Base-by-base conservation (phyloP, 2,888 invertebrate genomes). In the Stenchaetothrips biformis region DNA sequence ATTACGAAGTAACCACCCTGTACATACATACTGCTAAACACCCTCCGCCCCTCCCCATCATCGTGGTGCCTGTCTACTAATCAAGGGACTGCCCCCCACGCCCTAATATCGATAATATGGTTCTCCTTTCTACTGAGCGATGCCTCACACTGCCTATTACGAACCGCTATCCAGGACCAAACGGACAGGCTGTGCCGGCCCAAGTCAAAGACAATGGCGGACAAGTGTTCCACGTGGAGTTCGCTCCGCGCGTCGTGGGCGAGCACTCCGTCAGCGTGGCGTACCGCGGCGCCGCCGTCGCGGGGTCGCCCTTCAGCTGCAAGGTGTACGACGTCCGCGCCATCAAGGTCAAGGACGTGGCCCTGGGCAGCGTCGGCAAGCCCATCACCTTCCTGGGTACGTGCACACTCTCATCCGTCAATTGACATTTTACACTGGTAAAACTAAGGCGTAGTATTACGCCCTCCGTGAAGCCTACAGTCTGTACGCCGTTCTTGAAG, bases 291-390 rank as follows among this genome's bases (percentile, higher is more conserved):
- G 87, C 91, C 84, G 93, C 96, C 16, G 94, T 97, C 82, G 93
- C 93, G 37, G 97, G 97, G 78, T 97, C 96, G 86, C 98, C 98
- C 7, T 98, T 97, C 87, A 93, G 95, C 84, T 94, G 96, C 84
- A 97, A 98, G 90, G 96, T 97, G 6, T 97, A 97, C 86, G 97
- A 98, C 85, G 95, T 97, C 11, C 92, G 93, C 82, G 96, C 97
- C 79, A 98, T 98, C 84, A 94, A 95, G 89, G 97, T 98, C 48
- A 96, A 95, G 87, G 96, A 97, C 85, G 93, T 96, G 13, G 92
- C 94, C 79, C 92, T 92, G 84, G 95, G 96, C 82, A 93, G 95
- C 77, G 94, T 96, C 79, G 95, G 96, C 80, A 94, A 97, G 86
- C 93, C 96, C 1, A 95, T 96, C 59, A 96, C 96, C 78, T 97